These are phyloP conservation scores for Ostrea denselamellosa DNA, from an alignment of 1,140 invertebrate species.

Conservation along the genomic window DNA sequence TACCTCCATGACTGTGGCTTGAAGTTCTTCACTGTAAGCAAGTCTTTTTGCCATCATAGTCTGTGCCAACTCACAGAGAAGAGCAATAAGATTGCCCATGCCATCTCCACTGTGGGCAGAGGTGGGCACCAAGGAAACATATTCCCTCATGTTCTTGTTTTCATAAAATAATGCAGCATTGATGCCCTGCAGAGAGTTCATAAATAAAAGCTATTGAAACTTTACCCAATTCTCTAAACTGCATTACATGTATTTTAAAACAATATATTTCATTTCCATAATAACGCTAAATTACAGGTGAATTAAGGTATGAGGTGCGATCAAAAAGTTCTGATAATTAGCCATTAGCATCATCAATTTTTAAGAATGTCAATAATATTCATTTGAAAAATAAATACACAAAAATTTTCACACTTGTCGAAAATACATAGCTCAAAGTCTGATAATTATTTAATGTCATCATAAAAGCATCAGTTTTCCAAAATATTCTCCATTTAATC, in stretches of 20 bases:
- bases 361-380: too few relatives aligned
- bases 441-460: too few relatives aligned
- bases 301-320: too few relatives aligned
- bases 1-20: slow-evolving; percentile 97
- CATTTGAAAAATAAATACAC: too few relatives aligned
- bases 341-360: too few relatives aligned
- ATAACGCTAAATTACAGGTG: not conserved
- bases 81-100: slow-evolving; percentile 97
- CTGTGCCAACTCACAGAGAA: slow-evolving; percentile 96
- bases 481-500: too few relatives aligned
- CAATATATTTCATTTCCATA: not conserved
- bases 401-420: too few relatives aligned
- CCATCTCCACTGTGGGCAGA: slow-evolving; percentile 98
- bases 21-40: slow-evolving; percentile 94
- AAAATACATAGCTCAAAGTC: too few relatives aligned
- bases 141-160: slow-evolving; percentile 95
- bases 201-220: not conserved
- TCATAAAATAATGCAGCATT: slow-evolving; percentile 97
- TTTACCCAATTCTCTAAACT: not conserved
- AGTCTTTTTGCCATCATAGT: slow-evolving; percentile 93
- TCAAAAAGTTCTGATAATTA: too few relatives aligned
- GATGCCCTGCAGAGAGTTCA: slow-evolving; percentile 84
- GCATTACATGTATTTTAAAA: not conserved
- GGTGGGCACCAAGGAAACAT: slow-evolving; percentile 97
- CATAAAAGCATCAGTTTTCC: too few relatives aligned